Conservation (phyloP, 2,113 vertebrate species). For the Oryctolagus cuniculus region mOryCun1.1 NC_091440.1:116646501-116647000, state of each 20-base stretch:
- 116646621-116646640: background rate
- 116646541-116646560: background rate
- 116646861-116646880: background rate
- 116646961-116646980: background rate
- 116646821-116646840: background rate
- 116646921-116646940: conserved; percentile 7
- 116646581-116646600: background rate
- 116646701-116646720: background rate
- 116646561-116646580: background rate
- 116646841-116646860: background rate
- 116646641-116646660: background rate
- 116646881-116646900: conserved; percentile 14
- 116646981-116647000: background rate
- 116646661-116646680: background rate
- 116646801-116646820: background rate
- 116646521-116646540: background rate
- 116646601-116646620: too few relatives aligned
- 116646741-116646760: background rate
- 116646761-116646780: conserved; percentile 35
- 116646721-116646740: background rate
- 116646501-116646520: background rate
- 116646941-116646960: conserved; percentile 19
- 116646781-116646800: background rate
- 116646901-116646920: background rate
- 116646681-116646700: background rate